phyloP scores from a whole-genome alignment of 92 coral and sea anemone species.

The Epizoanthus rinbou region DNA sequence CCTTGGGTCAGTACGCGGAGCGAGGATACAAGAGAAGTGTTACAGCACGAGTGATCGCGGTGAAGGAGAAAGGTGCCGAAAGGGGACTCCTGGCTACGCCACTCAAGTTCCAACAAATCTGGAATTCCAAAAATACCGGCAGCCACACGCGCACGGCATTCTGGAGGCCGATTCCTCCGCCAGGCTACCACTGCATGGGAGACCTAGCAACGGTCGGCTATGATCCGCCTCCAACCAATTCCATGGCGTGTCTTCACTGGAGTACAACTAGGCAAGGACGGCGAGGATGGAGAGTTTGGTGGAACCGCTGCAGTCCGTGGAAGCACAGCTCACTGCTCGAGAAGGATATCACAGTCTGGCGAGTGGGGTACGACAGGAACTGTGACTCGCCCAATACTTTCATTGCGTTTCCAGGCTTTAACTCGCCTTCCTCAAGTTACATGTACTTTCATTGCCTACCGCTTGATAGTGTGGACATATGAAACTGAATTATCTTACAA shows the following conservation, averaged over 20 bases:
- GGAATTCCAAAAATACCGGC: constrained; percentile 51
- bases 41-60: constrained; percentile 58
- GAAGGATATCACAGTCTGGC: constrained; percentile 73
- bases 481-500: not conserved
- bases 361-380: constrained; percentile 49
- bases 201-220: constrained; percentile 66
- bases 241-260: constrained; percentile 82
- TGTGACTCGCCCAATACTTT: constrained; percentile 84
- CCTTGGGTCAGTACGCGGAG: constrained; percentile 77
- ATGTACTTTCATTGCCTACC: constrained; percentile 73
- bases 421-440: constrained; percentile 62
- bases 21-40: constrained; percentile 37
- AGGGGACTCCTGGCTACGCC: constrained; percentile 65
- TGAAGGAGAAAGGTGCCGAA: constrained; percentile 62
- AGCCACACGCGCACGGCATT: constrained; percentile 35
- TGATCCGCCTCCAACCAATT: constrained; percentile 44
- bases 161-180: constrained; percentile 83
- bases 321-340: constrained; percentile 21
- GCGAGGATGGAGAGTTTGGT: constrained; percentile 72
- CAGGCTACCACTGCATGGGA: constrained; percentile 84
- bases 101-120: constrained; percentile 59
- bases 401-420: constrained; percentile 67
- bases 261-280: constrained; percentile 62
- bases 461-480: constrained; percentile 36
- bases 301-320: constrained; percentile 63